These are phyloP conservation scores for Climacteris rufus DNA, from an alignment of 2,113 vertebrate genomes.

Conservation along the genomic window DNA sequence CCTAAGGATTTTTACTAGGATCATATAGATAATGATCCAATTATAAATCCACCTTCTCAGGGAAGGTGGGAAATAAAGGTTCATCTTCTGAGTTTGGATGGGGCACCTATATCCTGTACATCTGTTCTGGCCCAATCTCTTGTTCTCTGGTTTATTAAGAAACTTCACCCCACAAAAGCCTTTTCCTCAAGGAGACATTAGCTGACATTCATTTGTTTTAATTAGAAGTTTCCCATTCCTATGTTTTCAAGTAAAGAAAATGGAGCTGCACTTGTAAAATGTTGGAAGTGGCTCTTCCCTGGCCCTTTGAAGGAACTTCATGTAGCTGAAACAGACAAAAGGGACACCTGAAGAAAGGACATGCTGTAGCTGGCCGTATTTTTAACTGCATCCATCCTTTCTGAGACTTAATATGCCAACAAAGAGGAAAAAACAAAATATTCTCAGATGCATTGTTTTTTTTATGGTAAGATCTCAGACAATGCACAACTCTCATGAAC, in stretches of 20 bases:
- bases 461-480: neutral
- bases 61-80: neutral
- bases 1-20: neutral
- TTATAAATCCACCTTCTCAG: neutral
- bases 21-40: neutral
- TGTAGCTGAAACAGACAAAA: neutral
- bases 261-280: neutral
- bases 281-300: neutral
- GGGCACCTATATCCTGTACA: neutral
- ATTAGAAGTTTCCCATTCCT: neutral
- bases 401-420: neutral
- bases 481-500: neutral
- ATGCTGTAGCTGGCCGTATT: neutral
- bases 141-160: neutral
- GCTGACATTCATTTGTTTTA: neutral
- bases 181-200: neutral
- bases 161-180: neutral
- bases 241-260: neutral
- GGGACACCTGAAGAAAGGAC: neutral
- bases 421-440: neutral
- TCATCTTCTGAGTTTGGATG: neutral
- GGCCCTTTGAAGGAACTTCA: neutral
- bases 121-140: neutral
- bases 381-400: neutral
- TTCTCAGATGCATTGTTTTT: neutral